phyloP scores from a whole-genome alignment of 1,140 invertebrate genomes.

The Magallana ariakensis region DNA sequence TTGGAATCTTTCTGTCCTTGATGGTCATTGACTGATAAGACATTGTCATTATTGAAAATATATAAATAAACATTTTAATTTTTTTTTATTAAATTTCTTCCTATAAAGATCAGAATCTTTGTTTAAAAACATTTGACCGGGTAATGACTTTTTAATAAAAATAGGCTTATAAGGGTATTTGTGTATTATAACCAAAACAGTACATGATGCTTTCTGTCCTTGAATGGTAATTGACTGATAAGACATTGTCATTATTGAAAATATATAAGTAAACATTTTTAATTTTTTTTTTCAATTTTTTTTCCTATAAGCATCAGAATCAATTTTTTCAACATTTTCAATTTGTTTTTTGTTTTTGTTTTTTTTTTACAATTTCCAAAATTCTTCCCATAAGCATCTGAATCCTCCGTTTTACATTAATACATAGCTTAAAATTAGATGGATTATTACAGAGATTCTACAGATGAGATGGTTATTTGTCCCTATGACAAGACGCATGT shows the following conservation, averaged over 20 bases:
- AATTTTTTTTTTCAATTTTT: too few species aligned
- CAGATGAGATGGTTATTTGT: slow-evolving; percentile 8
- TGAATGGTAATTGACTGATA: too few species aligned
- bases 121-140: neutral
- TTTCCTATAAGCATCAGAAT: too few species aligned
- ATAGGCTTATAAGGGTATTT: neutral
- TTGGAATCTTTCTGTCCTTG: too few species aligned
- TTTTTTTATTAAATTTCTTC: too few species aligned
- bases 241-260: too few species aligned
- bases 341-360: too few species aligned
- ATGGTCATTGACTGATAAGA: neutral
- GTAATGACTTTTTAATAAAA: neutral
- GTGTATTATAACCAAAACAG: neutral
- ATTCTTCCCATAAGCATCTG: neutral
- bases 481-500: neutral
- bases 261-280: too few species aligned
- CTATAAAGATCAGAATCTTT: too few species aligned
- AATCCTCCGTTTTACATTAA: slow-evolving; percentile 13
- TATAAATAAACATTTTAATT: neutral
- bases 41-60: neutral
- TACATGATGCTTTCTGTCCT: neutral
- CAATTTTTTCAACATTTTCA: neutral
- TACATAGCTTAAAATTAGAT: slow-evolving; percentile 8
- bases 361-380: neutral
- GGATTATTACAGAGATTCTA: slow-evolving; percentile 13